Base-by-base conservation (phyloP, 92 coral and sea anemone genomes). In the Porites divaricata region DNA sequence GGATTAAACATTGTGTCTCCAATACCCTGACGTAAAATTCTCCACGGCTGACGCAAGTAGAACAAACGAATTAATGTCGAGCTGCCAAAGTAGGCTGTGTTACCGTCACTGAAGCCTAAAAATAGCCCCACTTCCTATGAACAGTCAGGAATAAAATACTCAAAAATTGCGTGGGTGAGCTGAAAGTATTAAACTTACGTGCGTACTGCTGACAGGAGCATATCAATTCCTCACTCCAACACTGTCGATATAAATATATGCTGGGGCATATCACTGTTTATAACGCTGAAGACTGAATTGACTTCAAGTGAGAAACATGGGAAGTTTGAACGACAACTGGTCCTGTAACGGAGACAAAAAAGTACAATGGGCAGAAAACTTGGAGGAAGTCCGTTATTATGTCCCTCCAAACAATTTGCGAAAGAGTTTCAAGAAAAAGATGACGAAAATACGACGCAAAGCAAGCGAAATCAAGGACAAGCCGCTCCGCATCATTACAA, bases 381-480 rank as follows among this genome's bases (percentile, higher is more conserved):
- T 94, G 15, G 98, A 92, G 28, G 95, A 92, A 35, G 88, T 94
- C 10, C 93, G 91, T n/a, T 94, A 94, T 67, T 94, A 87, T 67
- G 85, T 89, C 3, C 93, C 94, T 21, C 95, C 95, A 7, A 90
- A 88, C 66, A 91, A 85, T 51, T 81, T 90, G 66, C 79, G 91
- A 67, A 90, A 89, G 81, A 77, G 87, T 35, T 87, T 92, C 66
- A 91, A 91, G 54, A 90, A 90, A 59, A 90, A 88, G 54, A 90
- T 94, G 64, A 90, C 88, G 19, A 89, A 74, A 86, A 73, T 94
- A 59, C 81, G 90, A 15, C 90, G 93, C 70, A 94, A 92, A 81
- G 98, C 95, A 1, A 88, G 95, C 51, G 98, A 90, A 85, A 80
- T 94, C 15, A 87, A 94, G n/a, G 98, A 94, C 81, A 92, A 92